A percentile compares a stretch with the other conserved stretches of the same genome.
phyloP scores from a whole-genome alignment of 2,797 vertebrate genomes.

The Phoeniculus purpureus region DNA sequence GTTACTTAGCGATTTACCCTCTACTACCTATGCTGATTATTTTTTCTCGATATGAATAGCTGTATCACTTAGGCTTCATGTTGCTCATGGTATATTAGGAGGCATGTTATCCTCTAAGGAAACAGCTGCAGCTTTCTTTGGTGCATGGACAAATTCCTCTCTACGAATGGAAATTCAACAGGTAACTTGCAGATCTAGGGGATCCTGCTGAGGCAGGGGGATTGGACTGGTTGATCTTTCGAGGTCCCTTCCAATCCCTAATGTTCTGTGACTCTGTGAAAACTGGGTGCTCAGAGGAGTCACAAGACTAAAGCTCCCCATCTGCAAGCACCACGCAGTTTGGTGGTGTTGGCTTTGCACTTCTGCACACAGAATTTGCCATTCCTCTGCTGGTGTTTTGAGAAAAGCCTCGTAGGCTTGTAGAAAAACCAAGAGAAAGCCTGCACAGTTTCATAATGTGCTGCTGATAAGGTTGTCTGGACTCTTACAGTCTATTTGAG shows the following conservation, averaged over 20 bases:
- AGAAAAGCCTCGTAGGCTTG: background rate
- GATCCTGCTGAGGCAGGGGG: too few species aligned
- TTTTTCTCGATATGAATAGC: background rate
- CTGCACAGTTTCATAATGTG: constrained; percentile 29
- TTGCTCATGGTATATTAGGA: background rate
- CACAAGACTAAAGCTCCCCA: background rate
- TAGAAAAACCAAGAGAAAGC: constrained; percentile 23
- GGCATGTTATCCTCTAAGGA: background rate
- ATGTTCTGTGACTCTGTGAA: background rate
- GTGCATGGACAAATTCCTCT: background rate
- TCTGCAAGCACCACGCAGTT: background rate
- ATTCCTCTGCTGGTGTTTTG: background rate
- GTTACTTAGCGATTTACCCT: background rate
- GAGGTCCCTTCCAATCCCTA: too few species aligned
- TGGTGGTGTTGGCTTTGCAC: background rate
- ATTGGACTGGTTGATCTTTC: too few species aligned
- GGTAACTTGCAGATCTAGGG: background rate
- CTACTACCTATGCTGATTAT: background rate
- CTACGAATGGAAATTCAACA: background rate
- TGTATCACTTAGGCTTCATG: background rate
- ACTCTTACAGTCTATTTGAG: constrained; percentile 40
- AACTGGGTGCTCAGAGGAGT: background rate
- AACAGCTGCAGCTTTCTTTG: background rate
- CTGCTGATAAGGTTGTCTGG: constrained; percentile 57
- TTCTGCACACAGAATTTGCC: background rate